Evolutionary conservation across 1,140 invertebrate genomes (phyloP), one percentile per base, ranked within the genome.

Genomic region (Hylaeus anthracinus): DNA sequence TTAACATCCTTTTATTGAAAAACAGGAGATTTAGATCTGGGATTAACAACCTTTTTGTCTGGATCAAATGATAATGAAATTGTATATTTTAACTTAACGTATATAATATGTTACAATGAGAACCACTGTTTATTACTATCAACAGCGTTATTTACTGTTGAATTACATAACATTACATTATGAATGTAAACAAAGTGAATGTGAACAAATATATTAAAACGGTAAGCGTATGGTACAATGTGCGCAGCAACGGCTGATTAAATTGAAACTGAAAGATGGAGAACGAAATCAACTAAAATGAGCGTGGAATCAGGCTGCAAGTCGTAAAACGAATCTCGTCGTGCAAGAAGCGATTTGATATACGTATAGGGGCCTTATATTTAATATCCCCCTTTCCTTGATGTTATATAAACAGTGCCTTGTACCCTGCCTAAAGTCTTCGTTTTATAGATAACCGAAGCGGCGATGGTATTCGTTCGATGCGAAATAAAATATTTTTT

Each of bases 401-500:
- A 14, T 45, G 48, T 67, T 61, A 61, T 64, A 72, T 58, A 55
- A 66, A 60, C 51, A 37, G 12, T 58, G 37, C 15, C 53, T 78
- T 43, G 60, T 37, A 26, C 45, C 51, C n/a, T n/a, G 39, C 12
- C 15, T 61, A 61, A 51, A 10, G 41, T 79, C 26, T 66, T 45
- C 9, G 51, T 41, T 73, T 79, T 80, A 63, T 41, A 73, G 70
- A 66, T 83, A 85, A 75, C 72, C 45, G 15, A 79, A 72, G 71
- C 55, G 41, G 26, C 43, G 12, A 56, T 48, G 41, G 55, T 70
- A 85, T 79, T 79, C 55, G 65, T 79, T 51, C 56, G 55, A 60
- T 70, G 55, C 14, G 26, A 72, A 60, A 66, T 85, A 79, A 85
- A 63, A 79, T 71, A 77, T 81, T 81, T 81, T 71, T 65, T 64